These are phyloP conservation scores for Philereme vetulata DNA, from an alignment of 2,888 invertebrate genomes.

Conservation along the genomic window DNA sequence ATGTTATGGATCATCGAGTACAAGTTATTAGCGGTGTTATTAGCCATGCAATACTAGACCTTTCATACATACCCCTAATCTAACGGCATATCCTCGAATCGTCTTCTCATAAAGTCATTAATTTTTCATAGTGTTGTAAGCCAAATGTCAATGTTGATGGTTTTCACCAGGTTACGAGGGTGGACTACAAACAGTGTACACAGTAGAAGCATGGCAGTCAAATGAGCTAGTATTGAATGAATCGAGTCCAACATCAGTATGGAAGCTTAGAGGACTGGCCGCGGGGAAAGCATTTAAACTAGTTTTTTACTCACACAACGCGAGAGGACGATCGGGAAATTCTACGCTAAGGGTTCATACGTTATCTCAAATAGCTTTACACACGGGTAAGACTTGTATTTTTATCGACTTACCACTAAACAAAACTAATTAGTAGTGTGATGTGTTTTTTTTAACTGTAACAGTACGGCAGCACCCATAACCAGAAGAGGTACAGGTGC, in stretches of 20 bases:
- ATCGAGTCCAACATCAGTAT: conserved; percentile 88
- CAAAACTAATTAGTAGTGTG: no score
- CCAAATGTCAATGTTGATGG: not conserved
- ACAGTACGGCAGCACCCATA: no score
- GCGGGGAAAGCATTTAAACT: conserved; percentile 91
- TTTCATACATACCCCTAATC: no score
- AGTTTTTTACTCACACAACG: conserved; percentile 91
- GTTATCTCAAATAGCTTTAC: conserved; percentile 64
- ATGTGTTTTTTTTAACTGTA: no score
- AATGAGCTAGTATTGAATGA: conserved; percentile 86
- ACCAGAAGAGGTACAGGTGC: no score
- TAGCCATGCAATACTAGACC: no score
- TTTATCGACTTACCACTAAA: no score
- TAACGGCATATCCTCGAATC: no score
- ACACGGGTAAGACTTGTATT: conserved; percentile 56
- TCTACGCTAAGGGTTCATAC: conserved; percentile 74
- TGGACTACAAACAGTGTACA: conserved; percentile 88
- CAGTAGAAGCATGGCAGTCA: conserved; percentile 88
- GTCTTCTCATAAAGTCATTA: no score
- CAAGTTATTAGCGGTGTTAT: no score
- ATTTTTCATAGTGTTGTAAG: not conserved
- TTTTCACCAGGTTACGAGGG: conserved; percentile 87
- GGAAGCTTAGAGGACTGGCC: conserved; percentile 90
- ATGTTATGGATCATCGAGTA: no score
- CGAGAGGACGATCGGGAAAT: conserved; percentile 91